These are phyloP conservation scores for Galaxea fascicularis DNA, from an alignment of 92 coral and sea anemone species.

Conservation along the genomic window DNA sequence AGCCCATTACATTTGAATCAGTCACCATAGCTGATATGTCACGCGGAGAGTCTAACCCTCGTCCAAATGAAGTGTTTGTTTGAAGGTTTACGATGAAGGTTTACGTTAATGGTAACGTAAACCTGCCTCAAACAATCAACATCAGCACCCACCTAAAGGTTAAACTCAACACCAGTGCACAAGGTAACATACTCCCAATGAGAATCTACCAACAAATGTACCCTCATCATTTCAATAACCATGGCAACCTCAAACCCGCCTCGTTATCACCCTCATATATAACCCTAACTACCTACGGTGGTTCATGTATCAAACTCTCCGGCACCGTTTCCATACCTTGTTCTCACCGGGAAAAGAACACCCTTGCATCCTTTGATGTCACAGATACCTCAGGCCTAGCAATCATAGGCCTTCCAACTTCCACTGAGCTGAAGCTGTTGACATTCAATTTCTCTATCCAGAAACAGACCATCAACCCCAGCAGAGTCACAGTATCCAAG, in stretches of 20 bases:
- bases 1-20: conserved; percentile 47
- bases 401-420: too few species aligned
- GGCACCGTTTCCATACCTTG: too few species aligned
- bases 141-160: conserved; percentile 55
- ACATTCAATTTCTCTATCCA: background rate
- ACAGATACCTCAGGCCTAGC: too few species aligned
- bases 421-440: background rate
- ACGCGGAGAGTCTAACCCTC: background rate
- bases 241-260: conserved; percentile 59
- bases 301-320: too few species aligned
- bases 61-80: conserved; percentile 54
- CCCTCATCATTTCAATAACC: conserved; percentile 54
- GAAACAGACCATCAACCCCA: conserved; percentile 38
- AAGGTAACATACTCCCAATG: conserved; percentile 68
- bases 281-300: too few species aligned
- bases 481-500: too few species aligned
- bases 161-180: conserved; percentile 70
- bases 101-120: too few species aligned
- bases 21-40: conserved; percentile 33
- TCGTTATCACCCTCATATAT: too few species aligned
- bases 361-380: too few species aligned
- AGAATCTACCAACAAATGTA: conserved; percentile 61
- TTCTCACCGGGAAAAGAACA: too few species aligned
- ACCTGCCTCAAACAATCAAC: background rate
- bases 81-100: too few species aligned